Conservation (phyloP, 2,888 invertebrate species). For the Drosophila nr. perissopoda region DNA sequence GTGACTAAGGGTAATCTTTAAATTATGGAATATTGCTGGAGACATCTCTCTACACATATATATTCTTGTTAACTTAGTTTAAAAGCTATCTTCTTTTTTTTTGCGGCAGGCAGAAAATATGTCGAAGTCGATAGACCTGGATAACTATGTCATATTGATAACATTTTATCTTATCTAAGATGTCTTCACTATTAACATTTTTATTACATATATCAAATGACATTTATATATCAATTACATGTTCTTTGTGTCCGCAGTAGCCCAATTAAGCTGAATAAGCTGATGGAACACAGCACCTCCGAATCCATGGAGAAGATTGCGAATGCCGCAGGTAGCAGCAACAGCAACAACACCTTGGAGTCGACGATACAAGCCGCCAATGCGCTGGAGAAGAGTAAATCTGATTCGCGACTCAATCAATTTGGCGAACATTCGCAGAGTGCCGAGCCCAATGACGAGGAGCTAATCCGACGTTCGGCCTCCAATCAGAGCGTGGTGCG, state of each 20-base stretch:
- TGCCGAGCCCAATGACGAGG: slow-evolving; percentile 81
- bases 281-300: slow-evolving; percentile 50
- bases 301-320: slow-evolving; percentile 50
- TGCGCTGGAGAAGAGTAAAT: slow-evolving; percentile 88
- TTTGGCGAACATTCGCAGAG: slow-evolving; percentile 71
- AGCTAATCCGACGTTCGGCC: slow-evolving; percentile 86
- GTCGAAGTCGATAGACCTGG: neutral
- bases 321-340: slow-evolving; percentile 20
- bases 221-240: neutral
- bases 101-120: neutral
- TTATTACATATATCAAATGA: neutral
- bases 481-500: slow-evolving; percentile 86
- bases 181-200: neutral
- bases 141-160: neutral
- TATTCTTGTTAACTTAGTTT: neutral
- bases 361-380: slow-evolving; percentile 48
- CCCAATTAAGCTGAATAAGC: slow-evolving; percentile 81
- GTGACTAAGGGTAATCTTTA: slow-evolving; percentile 6
- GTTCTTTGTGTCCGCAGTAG: slow-evolving; percentile 68
- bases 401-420: slow-evolving; percentile 88
- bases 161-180: neutral
- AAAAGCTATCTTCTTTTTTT: neutral
- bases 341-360: slow-evolving; percentile 32
- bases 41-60: neutral
- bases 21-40: neutral